Percentiles rank a stretch among this genome's conserved stretches.
These are phyloP conservation scores for Tethea ocularis DNA, from an alignment of 2,888 invertebrate genomes.

Conservation along the genomic window DNA sequence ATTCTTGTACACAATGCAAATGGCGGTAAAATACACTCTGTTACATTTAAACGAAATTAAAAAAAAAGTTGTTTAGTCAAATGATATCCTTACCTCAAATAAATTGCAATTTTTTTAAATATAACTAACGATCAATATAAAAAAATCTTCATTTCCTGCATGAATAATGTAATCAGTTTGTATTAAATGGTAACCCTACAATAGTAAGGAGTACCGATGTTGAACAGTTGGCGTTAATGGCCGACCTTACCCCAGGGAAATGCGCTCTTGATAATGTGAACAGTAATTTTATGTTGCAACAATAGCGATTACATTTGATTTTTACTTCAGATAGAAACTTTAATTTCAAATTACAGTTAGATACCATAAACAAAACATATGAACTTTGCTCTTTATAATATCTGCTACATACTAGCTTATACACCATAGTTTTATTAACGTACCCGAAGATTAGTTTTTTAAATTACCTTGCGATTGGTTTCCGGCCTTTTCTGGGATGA, in stretches of 20 bases:
- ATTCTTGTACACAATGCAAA: too few species aligned
- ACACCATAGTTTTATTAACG: too few species aligned
- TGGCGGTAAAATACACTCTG: too few species aligned
- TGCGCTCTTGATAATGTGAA: slow-evolving; percentile 72
- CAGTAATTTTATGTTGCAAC: slow-evolving; percentile 77
- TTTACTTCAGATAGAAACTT: slow-evolving; percentile 38
- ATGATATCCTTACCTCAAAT: too few species aligned
- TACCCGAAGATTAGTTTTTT: too few species aligned
- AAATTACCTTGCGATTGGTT: too few species aligned
- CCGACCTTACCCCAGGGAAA: slow-evolving; percentile 74
- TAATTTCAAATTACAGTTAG: slow-evolving; percentile 38
- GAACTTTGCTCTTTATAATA: background rate
- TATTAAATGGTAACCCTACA: slow-evolving; percentile 17
- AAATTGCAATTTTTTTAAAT: too few species aligned
- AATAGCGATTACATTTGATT: slow-evolving; percentile 54
- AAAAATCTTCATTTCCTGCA: background rate
- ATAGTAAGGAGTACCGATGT: slow-evolving; percentile 39
- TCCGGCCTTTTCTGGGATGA: too few species aligned
- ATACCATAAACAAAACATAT: background rate
- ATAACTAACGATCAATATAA: background rate
- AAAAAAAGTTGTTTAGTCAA: background rate
- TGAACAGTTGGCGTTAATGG: slow-evolving; percentile 82
- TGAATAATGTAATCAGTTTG: background rate
- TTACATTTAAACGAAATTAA: too few species aligned
- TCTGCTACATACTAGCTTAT: too few species aligned